Percentiles rank a stretch among this genome's conserved stretches.
Conservation (phyloP, 2,113 vertebrate genomes). For the Colistium nudipinnis region DNA sequence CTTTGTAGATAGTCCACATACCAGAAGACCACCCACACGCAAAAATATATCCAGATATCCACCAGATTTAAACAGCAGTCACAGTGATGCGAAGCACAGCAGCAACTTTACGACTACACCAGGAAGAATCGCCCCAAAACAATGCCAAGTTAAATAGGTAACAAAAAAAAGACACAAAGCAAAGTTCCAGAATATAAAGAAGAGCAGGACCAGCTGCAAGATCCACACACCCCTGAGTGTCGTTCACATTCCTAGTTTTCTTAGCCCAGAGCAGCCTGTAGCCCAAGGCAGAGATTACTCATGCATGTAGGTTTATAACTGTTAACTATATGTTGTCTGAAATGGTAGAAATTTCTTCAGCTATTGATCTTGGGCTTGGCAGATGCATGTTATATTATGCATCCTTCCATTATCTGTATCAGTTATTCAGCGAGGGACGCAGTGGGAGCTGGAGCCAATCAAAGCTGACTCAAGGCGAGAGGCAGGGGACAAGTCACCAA, state of each 20-base stretch:
- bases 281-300: not conserved
- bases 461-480: no score
- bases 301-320: not conserved
- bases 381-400: no score
- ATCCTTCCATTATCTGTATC: no score
- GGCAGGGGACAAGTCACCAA: no score
- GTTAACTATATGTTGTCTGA: no score
- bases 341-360: not conserved
- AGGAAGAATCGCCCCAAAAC: not conserved
- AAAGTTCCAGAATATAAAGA: not conserved
- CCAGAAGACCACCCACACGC: not conserved
- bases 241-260: slow-evolving; percentile 5
- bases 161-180: not conserved
- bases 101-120: no score
- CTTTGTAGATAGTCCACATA: slow-evolving; percentile 24
- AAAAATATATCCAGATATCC: not conserved
- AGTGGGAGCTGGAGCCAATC: no score
- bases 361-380: not conserved
- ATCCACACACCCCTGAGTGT: not conserved
- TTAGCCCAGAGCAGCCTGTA: not conserved
- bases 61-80: not conserved
- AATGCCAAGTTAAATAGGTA: not conserved
- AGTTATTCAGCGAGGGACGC: no score
- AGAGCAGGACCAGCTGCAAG: slow-evolving; percentile 19
- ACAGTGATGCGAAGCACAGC: not conserved